A percentile compares a stretch with the other conserved stretches of the same genome.
Evolutionary conservation across 2,888 invertebrate species (phyloP).

Genomic region (Bellardia pandia): DNA sequence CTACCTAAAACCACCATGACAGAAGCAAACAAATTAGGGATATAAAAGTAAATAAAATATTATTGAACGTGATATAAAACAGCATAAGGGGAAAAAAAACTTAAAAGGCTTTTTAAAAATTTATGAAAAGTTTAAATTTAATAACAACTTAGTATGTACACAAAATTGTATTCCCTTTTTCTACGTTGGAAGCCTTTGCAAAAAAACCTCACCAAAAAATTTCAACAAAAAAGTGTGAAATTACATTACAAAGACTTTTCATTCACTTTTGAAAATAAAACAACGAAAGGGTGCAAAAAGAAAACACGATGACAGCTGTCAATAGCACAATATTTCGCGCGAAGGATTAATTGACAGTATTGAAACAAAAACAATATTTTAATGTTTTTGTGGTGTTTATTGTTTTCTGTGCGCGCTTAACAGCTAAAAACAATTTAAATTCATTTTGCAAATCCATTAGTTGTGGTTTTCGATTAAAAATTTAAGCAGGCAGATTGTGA

Average conservation of each 20-base stretch:
- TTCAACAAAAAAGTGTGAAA: constrained; percentile 30
- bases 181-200: neutral
- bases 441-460: constrained; percentile 30
- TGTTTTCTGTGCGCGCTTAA: neutral
- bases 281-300: neutral
- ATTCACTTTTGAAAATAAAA: constrained; percentile 30
- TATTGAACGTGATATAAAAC: neutral
- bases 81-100: constrained; percentile 1
- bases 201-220: neutral
- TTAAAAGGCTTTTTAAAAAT: constrained; percentile 19
- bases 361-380: constrained; percentile 2
- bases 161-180: neutral
- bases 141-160: neutral
- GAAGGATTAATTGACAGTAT: constrained; percentile 54
- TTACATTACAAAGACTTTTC: constrained; percentile 17
- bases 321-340: constrained; percentile 42
- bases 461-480: neutral
- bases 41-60: constrained; percentile 13
- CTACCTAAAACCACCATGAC: neutral
- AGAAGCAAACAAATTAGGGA: constrained; percentile 26
- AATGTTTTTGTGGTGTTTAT: neutral
- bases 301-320: constrained; percentile 61
- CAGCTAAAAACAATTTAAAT: constrained; percentile 12
- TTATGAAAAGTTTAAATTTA: constrained; percentile 16
- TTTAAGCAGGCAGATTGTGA: neutral